Evolutionary conservation across 2,113 vertebrate genomes (phyloP), one percentile per base, ranked within the genome.

Genomic region (Pedetes capensis): DNA sequence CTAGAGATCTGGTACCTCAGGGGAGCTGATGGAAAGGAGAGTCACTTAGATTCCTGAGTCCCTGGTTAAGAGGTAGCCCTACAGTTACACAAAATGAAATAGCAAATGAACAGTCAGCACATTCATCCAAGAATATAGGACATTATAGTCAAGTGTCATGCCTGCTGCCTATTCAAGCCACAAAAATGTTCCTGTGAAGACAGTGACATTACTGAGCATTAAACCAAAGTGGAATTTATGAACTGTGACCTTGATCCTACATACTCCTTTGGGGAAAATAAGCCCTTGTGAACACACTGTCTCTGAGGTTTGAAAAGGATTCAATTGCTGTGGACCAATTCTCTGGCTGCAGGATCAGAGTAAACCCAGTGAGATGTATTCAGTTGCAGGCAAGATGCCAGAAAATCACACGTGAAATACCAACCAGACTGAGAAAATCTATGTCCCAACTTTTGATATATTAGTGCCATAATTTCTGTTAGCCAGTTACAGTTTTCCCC

Each of bases 81-180:
- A 14, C 0, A 85, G 37, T 39, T 55, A 51, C 3, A 20, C 2
- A 88, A 37, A 86, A 42, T 44, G 86, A 29, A 76, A 64, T 32
- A 71, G 32, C 72, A 86, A 49, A 76, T 66, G 34, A 80, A 23
- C 37, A 74, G 49, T 42, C 14, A 25, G n/a, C 25, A 90, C 76
- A 69, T 51, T 63, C 64, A 47, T 51, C 64, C 39, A 80, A n/a
- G 80, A 89, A 87, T 79, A 42, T 20, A 83, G 39, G 37, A 53
- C 6, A 16, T 94, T 64, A 55, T 0, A 86, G 44, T 88, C 78
- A 90, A 87, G 94, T 76, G n/a, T 34, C 66, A 6, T 47, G 47
- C 84, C 96, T 96, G 37, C 88, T 94, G 92, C 83, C 32, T 85
- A 42, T 91, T 87, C 95, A 94, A 84, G 83, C 89, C 94, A 71